phyloP scores from a whole-genome alignment of 1,140 invertebrate species.

The Goniozus legneri region DNA sequence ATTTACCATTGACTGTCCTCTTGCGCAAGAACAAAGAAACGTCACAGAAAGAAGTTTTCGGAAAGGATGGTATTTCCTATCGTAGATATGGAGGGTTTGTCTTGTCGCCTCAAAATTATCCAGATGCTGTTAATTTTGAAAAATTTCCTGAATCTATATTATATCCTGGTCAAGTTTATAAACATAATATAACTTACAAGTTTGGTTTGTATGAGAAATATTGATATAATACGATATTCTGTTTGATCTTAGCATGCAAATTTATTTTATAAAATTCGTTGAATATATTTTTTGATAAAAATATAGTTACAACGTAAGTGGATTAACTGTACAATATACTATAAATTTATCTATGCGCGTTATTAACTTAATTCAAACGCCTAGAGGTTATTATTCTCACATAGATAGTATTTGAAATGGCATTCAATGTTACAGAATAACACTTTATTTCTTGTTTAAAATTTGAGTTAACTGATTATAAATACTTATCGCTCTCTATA shows the following conservation, averaged over 20 bases:
- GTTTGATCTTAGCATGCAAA: too few relatives aligned
- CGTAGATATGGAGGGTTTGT: constrained; percentile 58
- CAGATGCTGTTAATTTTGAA: constrained; percentile 60
- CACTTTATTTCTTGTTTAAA: too few relatives aligned
- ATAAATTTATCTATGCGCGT: too few relatives aligned
- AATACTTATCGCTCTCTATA: too few relatives aligned
- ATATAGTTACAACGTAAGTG: too few relatives aligned
- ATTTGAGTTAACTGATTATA: too few relatives aligned
- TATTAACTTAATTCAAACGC: too few relatives aligned
- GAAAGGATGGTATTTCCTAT: constrained; percentile 56
- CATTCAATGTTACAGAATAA: too few relatives aligned
- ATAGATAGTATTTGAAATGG: too few relatives aligned
- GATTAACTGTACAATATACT: too few relatives aligned
- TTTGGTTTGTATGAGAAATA: constrained; percentile 46
- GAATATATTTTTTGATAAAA: neutral
- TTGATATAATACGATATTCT: too few relatives aligned
- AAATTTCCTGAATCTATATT: constrained; percentile 49
- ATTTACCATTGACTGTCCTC: neutral
- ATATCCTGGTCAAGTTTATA: constrained; percentile 56
- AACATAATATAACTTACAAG: constrained; percentile 52
- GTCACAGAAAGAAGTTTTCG: constrained; percentile 41
- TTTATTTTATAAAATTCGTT: neutral
- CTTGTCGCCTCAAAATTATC: constrained; percentile 64
- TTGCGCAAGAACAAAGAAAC: constrained; percentile 11
- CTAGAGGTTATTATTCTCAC: too few relatives aligned